phyloP scores from a whole-genome alignment of 2,888 invertebrate genomes.

The Plebejus melissa region DNA sequence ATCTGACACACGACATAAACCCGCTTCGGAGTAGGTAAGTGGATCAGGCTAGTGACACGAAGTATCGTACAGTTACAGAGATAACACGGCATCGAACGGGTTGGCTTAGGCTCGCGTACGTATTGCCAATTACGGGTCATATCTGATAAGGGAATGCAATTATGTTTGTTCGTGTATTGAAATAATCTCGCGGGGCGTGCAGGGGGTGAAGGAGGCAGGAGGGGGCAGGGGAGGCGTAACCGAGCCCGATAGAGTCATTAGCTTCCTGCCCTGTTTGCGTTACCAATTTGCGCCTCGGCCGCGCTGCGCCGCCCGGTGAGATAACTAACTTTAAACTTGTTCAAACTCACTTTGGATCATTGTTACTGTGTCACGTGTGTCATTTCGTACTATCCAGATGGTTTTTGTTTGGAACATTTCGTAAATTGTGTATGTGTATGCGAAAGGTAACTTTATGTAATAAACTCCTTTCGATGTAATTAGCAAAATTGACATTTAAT shows the following conservation, averaged over 20 bases:
- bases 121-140: constrained; percentile 35
- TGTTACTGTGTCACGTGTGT: background rate
- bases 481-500: background rate
- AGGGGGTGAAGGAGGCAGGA: background rate
- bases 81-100: background rate
- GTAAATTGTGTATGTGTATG: background rate
- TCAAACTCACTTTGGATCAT: constrained; percentile 19
- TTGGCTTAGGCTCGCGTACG: constrained; percentile 30
- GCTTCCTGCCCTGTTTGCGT: constrained; percentile 39
- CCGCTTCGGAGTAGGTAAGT: background rate
- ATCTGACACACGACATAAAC: constrained; percentile 1
- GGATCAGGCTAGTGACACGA: constrained; percentile 7
- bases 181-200: constrained; percentile 37
- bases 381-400: background rate
- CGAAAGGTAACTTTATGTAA: background rate
- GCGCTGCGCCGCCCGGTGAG: constrained; percentile 29
- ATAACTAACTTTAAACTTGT: constrained; percentile 17
- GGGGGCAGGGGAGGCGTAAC: constrained; percentile 29
- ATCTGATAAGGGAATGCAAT: constrained; percentile 39
- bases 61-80: background rate
- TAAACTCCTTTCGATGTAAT: background rate
- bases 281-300: constrained; percentile 38
- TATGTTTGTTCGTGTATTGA: constrained; percentile 35
- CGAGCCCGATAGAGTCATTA: constrained; percentile 45
- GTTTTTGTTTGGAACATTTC: background rate